Conservation (phyloP, 2,113 vertebrate genomes). For the Oryzias javanicus region DNA sequence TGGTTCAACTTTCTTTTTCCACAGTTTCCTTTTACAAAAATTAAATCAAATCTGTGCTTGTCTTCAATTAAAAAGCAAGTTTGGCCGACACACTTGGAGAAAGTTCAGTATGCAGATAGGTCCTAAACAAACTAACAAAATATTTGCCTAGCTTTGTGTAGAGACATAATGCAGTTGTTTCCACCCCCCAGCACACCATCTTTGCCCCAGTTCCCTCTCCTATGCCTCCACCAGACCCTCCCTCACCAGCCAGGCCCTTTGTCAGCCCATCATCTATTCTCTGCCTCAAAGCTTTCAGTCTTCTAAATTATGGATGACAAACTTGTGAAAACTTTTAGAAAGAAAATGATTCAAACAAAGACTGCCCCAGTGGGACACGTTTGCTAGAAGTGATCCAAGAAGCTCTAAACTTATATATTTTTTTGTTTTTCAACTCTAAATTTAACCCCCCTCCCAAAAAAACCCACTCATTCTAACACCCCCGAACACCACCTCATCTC, state of each 20-base stretch:
- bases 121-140: constrained; percentile 58
- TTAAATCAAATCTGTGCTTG: background rate
- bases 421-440: constrained; percentile 57
- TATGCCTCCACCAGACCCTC: constrained; percentile 66
- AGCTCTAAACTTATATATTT: constrained; percentile 20
- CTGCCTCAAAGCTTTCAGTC: constrained; percentile 23
- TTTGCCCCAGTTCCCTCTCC: constrained; percentile 66
- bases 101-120: constrained; percentile 35
- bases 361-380: background rate
- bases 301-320: constrained; percentile 1
- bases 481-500: constrained; percentile 65
- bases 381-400: constrained; percentile 13
- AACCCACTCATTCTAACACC: constrained; percentile 71
- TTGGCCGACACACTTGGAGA: constrained; percentile 5
- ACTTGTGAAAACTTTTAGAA: constrained; percentile 31
- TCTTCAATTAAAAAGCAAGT: background rate
- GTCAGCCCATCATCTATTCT: constrained; percentile 51
- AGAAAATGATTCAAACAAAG: background rate
- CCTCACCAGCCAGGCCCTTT: constrained; percentile 46
- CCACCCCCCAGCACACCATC: constrained; percentile 38
- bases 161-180: constrained; percentile 46
- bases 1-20: background rate
- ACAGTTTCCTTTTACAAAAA: background rate
- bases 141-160: constrained; percentile 65
- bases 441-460: constrained; percentile 66